These are phyloP conservation scores for Solen grandis DNA, from an alignment of 1,140 invertebrate species.

Conservation along the genomic window DNA sequence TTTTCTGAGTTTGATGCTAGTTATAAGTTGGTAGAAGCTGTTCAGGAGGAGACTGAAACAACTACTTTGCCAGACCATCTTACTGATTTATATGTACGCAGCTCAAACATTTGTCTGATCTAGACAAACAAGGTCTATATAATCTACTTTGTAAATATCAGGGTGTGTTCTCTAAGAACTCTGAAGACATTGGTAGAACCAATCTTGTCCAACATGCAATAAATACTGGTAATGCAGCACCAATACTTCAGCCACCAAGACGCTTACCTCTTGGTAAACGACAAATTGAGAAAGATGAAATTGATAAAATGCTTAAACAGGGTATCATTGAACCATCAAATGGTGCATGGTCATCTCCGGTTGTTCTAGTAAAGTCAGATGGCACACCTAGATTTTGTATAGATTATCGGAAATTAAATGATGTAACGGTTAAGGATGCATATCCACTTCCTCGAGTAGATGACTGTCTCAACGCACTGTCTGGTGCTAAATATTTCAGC, in stretches of 20 bases:
- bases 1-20: slow-evolving; percentile 3
- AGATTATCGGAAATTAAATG: slow-evolving; percentile 67
- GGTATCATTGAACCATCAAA: slow-evolving; percentile 44
- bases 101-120: not conserved
- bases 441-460: slow-evolving; percentile 65
- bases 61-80: too few relatives aligned
- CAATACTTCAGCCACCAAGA: slow-evolving; percentile 1
- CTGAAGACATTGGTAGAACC: not conserved
- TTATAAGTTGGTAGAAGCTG: not conserved
- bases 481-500: slow-evolving; percentile 54
- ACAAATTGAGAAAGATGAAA: slow-evolving; percentile 1
- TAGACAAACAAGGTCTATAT: not conserved
- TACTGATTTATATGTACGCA: too few relatives aligned
- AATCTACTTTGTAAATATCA: slow-evolving; percentile 1
- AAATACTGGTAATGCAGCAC: slow-evolving; percentile 32
- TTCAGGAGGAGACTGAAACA: not conserved
- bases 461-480: slow-evolving; percentile 58
- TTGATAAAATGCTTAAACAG: slow-evolving; percentile 34
- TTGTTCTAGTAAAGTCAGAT: slow-evolving; percentile 61
- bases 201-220: slow-evolving; percentile 25
- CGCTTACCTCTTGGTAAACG: slow-evolving; percentile 15
- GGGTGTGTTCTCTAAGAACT: not conserved
- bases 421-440: slow-evolving; percentile 61
- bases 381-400: slow-evolving; percentile 63
- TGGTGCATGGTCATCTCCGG: slow-evolving; percentile 19